phyloP scores from a whole-genome alignment of 1,140 invertebrate species.

The Macrostomum lignano region DNA sequence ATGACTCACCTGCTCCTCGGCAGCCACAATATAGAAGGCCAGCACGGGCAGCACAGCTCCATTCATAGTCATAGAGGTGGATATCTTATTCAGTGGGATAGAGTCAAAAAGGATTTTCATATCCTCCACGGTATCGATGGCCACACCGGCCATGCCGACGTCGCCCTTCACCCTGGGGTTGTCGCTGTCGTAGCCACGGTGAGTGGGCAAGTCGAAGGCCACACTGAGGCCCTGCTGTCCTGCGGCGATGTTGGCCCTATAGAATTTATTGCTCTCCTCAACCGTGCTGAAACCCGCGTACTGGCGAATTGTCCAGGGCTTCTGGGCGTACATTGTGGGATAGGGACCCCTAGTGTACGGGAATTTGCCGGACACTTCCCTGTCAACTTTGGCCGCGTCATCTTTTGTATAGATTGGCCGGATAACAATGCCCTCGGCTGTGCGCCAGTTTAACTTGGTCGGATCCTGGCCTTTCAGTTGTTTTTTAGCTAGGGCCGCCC shows the following conservation, averaged over 20 bases:
- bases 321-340: conserved; percentile 38
- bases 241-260: conserved; percentile 36
- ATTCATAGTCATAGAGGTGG: conserved; percentile 43
- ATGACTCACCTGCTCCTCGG: conserved; percentile 35
- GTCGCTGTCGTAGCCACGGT: conserved; percentile 39
- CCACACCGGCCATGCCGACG: conserved; percentile 38
- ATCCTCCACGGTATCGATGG: conserved; percentile 36
- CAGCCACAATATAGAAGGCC: conserved; percentile 37
- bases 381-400: conserved; percentile 23
- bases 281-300: conserved; percentile 42
- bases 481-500: conserved; percentile 32
- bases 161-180: conserved; percentile 35
- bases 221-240: conserved; percentile 39
- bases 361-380: conserved; percentile 35
- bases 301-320: conserved; percentile 39
- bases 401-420: conserved; percentile 35
- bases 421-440: conserved; percentile 33
- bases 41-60: conserved; percentile 37
- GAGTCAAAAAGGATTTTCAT: conserved; percentile 35
- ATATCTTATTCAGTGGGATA: conserved; percentile 35
- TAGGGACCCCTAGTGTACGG: conserved; percentile 38
- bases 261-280: conserved; percentile 39
- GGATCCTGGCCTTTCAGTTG: conserved; percentile 35
- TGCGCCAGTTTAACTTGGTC: conserved; percentile 32
- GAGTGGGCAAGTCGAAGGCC: conserved; percentile 38